These are phyloP conservation scores for Morpho deidamia DNA, from an alignment of 2,888 invertebrate genomes.

Conservation along the genomic window DNA sequence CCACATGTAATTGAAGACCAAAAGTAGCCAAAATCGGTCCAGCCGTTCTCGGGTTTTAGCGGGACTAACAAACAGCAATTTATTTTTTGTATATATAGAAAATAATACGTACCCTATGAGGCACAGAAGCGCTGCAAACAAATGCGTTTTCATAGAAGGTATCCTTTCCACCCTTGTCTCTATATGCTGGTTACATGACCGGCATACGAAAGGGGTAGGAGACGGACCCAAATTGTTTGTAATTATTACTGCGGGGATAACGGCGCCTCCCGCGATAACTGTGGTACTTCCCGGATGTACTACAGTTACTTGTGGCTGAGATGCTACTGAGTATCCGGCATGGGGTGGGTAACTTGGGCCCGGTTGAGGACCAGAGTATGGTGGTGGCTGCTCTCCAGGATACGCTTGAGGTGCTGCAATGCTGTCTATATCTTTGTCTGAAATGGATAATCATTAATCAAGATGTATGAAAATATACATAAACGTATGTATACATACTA, in stretches of 20 bases:
- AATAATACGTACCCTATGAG: slow-evolving; percentile 44
- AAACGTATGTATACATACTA: too few species aligned
- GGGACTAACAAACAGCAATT: too few species aligned
- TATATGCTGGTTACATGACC: slow-evolving; percentile 59
- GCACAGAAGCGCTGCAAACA: slow-evolving; percentile 72
- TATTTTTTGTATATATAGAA: not conserved
- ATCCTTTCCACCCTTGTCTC: slow-evolving; percentile 56
- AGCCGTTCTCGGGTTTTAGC: too few species aligned
- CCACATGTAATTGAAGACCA: too few species aligned
- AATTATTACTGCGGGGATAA: slow-evolving; percentile 26
- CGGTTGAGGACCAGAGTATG: slow-evolving; percentile 27
- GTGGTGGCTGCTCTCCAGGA: slow-evolving; percentile 32
- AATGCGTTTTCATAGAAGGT: slow-evolving; percentile 70
- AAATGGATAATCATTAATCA: slow-evolving; percentile 5
- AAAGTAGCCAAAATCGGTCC: too few species aligned
- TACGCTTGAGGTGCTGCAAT: slow-evolving; percentile 7
- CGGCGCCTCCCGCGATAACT: slow-evolving; percentile 21
- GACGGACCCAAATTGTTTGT: slow-evolving; percentile 39
- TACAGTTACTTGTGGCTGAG: slow-evolving; percentile 14
- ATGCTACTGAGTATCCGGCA: slow-evolving; percentile 7
- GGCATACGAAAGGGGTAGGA: slow-evolving; percentile 48
- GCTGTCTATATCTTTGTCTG: slow-evolving; percentile 24
- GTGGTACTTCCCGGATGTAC: slow-evolving; percentile 18
- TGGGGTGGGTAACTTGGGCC: slow-evolving; percentile 1
- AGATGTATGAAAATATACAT: too few species aligned